Base-by-base conservation (phyloP, 2,113 vertebrate genomes). In the Ptilorrhoa leucosticta region DNA sequence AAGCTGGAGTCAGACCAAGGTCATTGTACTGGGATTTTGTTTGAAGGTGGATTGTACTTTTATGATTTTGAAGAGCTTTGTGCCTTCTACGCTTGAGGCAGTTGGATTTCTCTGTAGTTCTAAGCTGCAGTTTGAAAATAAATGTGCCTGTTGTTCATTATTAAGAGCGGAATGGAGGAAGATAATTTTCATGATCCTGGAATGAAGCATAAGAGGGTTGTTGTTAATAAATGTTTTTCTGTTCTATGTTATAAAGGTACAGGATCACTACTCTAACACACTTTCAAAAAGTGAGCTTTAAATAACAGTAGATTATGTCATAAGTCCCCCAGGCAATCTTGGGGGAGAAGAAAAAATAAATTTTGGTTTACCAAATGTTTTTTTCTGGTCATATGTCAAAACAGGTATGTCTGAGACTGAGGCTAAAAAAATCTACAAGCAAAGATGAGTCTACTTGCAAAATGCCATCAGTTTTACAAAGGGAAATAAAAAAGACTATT, bases 91-190 rank as follows among this genome's bases (percentile, higher is more conserved):
- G 48, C 87, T 95, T 70, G 53, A 96, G 82, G 87, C 70, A 50
- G 40, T 86, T 94, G 65, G 91, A 95, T 97, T 95, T 97, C 91
- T 96, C 92, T 16, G 4, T 77, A 94, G 85, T 61, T 88, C 75
- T 83, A 35, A 21, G 83, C 83, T 60, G 44, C 60, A 47, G 10
- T 58, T 90, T 71, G 68, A 97, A 97, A 93, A 87, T 89, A 93
- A 96, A 94, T 70, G 33, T 96, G 54, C 64, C 70, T 24, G 7
- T 91, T 96, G 33, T 86, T 97, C 65, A 72, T 93, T 90, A 76
- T 30, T 69, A 61, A 60, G 75, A 28, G 8, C 30, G 35, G 93
- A 95, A 96, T 69, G 76, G 85, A 96, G 94, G 27, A 91, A 93
- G 69, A 40, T 73, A 30, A 89, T 96, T 64, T 93, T 90, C 47